phyloP scores from a whole-genome alignment of 2,888 invertebrate species.

The Anticlea derivata region DNA sequence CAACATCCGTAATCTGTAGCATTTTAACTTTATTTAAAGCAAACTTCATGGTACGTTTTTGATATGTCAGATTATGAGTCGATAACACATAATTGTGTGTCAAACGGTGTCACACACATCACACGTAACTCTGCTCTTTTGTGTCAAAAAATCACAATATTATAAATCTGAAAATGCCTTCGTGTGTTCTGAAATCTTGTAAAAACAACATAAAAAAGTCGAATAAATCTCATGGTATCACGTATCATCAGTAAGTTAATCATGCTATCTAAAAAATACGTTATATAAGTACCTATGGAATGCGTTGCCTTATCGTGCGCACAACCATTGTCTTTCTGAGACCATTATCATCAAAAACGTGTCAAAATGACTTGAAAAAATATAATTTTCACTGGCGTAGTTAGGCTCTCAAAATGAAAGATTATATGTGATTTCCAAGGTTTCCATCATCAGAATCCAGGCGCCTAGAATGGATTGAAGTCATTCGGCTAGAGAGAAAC shows the following conservation, averaged over 20 bases:
- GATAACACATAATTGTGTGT: slow-evolving; percentile 3
- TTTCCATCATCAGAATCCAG: slow-evolving; percentile 25
- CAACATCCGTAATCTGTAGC: neutral
- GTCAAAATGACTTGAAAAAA: too few species aligned
- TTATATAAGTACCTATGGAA: too few species aligned
- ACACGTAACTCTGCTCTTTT: neutral
- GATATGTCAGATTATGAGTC: slow-evolving; percentile 14
- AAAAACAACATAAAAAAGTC: slow-evolving; percentile 35
- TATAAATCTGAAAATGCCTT: slow-evolving; percentile 28
- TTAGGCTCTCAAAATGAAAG: too few species aligned
- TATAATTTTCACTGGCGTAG: too few species aligned
- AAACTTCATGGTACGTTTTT: slow-evolving; percentile 20
- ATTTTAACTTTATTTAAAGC: neutral
- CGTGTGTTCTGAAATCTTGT: slow-evolving; percentile 35
- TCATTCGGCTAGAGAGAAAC: slow-evolving; percentile 27
- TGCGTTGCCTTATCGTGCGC: too few species aligned
- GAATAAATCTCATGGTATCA: slow-evolving; percentile 31
- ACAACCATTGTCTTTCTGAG: too few species aligned
- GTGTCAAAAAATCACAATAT: slow-evolving; percentile 13
- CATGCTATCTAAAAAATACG: neutral
- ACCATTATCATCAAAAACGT: too few species aligned
- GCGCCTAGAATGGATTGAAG: slow-evolving; percentile 27
- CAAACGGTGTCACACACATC: slow-evolving; percentile 7
- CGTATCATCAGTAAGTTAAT: slow-evolving; percentile 34
- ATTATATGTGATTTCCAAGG: slow-evolving; percentile 23